phyloP scores from a whole-genome alignment of 2,888 invertebrate species.

The Plagiodera versicolora region DNA sequence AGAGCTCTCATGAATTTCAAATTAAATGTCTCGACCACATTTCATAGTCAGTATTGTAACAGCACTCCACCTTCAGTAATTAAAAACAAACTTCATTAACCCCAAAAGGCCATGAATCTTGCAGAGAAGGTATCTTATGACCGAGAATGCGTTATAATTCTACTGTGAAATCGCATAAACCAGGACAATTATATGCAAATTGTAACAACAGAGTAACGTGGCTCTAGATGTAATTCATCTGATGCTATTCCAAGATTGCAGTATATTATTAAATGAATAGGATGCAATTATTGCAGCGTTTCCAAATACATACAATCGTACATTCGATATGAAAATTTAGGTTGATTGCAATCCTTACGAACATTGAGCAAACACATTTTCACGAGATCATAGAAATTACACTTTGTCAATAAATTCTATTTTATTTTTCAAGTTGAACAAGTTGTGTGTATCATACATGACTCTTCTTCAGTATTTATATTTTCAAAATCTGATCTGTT shows the following conservation, averaged over 20 bases:
- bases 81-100: neutral
- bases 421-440: too few relatives aligned
- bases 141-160: conserved; percentile 17
- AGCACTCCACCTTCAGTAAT: neutral
- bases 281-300: neutral
- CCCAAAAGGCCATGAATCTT: neutral
- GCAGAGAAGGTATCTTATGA: neutral
- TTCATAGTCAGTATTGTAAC: neutral
- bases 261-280: neutral
- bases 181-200: conserved; percentile 24
- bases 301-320: too few relatives aligned
- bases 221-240: conserved; percentile 19
- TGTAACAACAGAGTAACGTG: conserved; percentile 17
- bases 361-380: too few relatives aligned
- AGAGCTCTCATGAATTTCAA: neutral
- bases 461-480: too few relatives aligned
- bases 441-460: too few relatives aligned
- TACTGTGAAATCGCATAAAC: conserved; percentile 17
- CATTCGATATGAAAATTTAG: too few relatives aligned
- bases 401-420: too few relatives aligned
- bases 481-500: too few relatives aligned
- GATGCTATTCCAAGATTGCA: conserved; percentile 15
- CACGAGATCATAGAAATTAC: too few relatives aligned
- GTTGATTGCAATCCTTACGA: too few relatives aligned
- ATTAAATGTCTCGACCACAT: neutral